Evolutionary conservation across 2,797 vertebrate genomes (phyloP), one percentile per base, ranked within the genome.

Genomic region (Rhynchonycteris naso): DNA sequence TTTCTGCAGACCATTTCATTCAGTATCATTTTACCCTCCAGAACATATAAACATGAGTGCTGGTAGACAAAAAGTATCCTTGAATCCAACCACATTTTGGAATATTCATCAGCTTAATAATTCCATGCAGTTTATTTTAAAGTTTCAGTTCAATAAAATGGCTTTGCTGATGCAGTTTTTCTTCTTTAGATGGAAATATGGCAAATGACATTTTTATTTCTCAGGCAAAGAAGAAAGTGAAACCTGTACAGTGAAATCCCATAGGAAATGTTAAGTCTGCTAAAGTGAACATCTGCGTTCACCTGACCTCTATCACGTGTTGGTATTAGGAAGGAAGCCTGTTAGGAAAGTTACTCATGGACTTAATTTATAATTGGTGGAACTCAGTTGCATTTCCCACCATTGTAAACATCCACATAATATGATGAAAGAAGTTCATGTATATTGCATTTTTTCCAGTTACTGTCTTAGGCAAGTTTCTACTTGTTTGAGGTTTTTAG

Each of bases 331-430:
- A 97, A 97, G 91, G 95, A 96, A 96, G 96, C 94, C 97, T 97
- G 94, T 94, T 96, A 96, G 95, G 95, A 97, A 98, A 97, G 88
- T 97, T 98, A 98, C 95, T 98, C 98, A 98, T 93, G 91, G 97
- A 97, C 97, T 98, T 97, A 97, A 97, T 98, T 98, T 98, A 97
- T 98, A 98, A 87, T 90, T 96, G 95, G 98, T 97, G 97, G 98
- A 98, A 98, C 98, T 95, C 87, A 94, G 97, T 95, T 98, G 98
- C 98, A 97, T 89, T 98, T 97, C 96, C 98, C 97, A 98, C 97
- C 97, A 96, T 98, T 98, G 98, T 99, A 99, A 99, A 99, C 99
- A 99, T 98, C 98, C 98, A 98, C 98, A 98, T 98, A 99, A 99
- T 98, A 96, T 98, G 98, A 98, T 98, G 98, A 98, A 97, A 94